Evolutionary conservation across 1,140 invertebrate genomes (phyloP).

Genomic region (Spodoptera litura): DNA sequence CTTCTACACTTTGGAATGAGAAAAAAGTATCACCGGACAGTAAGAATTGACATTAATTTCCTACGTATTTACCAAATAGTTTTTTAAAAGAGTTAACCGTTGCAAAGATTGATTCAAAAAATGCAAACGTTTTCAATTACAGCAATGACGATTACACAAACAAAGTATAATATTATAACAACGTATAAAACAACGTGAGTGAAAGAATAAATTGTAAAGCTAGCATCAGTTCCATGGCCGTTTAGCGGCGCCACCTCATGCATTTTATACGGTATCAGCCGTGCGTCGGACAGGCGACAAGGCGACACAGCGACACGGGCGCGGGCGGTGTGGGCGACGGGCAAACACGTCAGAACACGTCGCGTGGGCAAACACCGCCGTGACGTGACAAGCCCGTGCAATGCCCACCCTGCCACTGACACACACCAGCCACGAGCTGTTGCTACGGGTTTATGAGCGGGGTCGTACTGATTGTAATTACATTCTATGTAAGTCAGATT

Average conservation of each 20-base stretch:
- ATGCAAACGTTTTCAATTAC: not conserved
- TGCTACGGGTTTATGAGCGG: no score
- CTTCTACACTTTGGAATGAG: no score
- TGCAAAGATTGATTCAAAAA: no score
- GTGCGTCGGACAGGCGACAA: slow-evolving; percentile 21
- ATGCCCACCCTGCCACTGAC: not conserved
- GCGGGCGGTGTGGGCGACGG: not conserved
- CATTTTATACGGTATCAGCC: slow-evolving; percentile 13
- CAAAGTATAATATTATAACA: not conserved
- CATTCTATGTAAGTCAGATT: no score
- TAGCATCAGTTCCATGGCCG: not conserved
- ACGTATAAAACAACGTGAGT: not conserved
- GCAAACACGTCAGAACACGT: slow-evolving; percentile 37
- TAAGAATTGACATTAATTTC: no score
- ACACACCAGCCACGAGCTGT: not conserved
- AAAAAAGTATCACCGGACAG: no score
- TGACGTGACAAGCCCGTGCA: slow-evolving; percentile 6
- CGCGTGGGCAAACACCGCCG: not conserved
- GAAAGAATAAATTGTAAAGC: not conserved
- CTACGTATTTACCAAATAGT: no score
- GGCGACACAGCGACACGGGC: slow-evolving; percentile 1
- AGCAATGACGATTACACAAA: not conserved
- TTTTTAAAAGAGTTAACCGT: no score
- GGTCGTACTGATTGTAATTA: no score
- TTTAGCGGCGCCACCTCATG: not conserved